Conservation (phyloP, 2,113 vertebrate species). For the Phylloscopus trochiloides region DNA sequence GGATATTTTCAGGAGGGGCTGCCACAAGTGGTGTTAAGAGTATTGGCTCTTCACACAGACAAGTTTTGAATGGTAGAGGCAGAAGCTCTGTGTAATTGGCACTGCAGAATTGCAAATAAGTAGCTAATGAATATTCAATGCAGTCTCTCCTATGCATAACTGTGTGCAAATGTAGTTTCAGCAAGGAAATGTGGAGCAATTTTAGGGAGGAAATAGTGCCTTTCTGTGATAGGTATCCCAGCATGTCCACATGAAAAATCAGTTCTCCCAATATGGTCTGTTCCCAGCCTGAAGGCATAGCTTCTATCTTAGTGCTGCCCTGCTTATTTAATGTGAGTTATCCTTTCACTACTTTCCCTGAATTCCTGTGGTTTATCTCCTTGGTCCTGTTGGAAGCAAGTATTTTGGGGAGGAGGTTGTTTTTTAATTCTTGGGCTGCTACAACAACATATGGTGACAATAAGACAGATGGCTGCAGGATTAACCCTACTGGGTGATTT, state of each 20-base stretch:
- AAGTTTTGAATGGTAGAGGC: not conserved
- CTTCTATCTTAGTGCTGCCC: not conserved
- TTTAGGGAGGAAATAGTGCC: not conserved
- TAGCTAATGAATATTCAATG: not conserved
- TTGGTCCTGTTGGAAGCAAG: not conserved
- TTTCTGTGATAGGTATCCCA: not conserved
- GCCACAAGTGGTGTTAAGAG: not conserved
- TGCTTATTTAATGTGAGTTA: not conserved
- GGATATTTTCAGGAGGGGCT: not conserved
- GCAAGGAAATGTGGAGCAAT: not conserved
- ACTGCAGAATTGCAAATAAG: not conserved
- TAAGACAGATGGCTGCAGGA: not conserved
- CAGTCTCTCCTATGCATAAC: not conserved
- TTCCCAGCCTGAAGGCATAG: not conserved
- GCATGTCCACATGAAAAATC: not conserved
- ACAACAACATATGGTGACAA: not conserved
- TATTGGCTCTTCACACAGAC: not conserved
- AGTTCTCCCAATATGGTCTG: not conserved
- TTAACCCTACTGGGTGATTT: not conserved
- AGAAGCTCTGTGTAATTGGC: not conserved
- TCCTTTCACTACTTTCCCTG: not conserved
- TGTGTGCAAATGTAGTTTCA: not conserved
- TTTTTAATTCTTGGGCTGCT: not conserved
- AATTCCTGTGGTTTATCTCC: not conserved
- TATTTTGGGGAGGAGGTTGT: not conserved